phyloP scores from a whole-genome alignment of 2,888 invertebrate genomes.

The Dynastes grantii region DNA sequence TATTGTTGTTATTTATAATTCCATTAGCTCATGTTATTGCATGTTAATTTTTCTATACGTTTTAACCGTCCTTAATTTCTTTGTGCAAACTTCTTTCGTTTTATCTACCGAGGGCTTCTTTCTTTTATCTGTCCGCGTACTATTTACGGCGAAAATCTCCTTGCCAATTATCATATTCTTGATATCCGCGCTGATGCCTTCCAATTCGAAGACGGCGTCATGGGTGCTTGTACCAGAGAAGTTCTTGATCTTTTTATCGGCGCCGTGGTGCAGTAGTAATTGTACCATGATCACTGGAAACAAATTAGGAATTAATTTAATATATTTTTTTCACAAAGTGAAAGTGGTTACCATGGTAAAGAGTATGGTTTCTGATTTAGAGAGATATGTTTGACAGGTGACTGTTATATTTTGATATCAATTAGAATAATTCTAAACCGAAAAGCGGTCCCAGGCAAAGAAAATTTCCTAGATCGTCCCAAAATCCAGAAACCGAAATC shows the following conservation, averaged over 20 bases:
- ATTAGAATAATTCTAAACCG: too few relatives aligned
- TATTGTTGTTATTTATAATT: too few relatives aligned
- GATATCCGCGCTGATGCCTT: constrained; percentile 66
- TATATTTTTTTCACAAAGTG: neutral
- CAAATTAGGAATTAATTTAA: neutral
- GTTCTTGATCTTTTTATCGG: constrained; percentile 67
- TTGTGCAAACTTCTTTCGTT: constrained; percentile 28
- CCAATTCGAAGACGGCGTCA: constrained; percentile 65
- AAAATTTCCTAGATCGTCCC: too few relatives aligned
- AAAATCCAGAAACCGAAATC: too few relatives aligned
- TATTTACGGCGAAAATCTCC: constrained; percentile 32
- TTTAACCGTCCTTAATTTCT: constrained; percentile 44
- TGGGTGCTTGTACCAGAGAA: constrained; percentile 66
- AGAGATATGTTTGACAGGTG: too few relatives aligned
- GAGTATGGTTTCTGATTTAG: too few relatives aligned
- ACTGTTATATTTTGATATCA: too few relatives aligned
- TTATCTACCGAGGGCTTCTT: constrained; percentile 16
- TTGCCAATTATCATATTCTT: constrained; percentile 61
- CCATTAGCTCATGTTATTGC: neutral
- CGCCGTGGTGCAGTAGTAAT: constrained; percentile 65
- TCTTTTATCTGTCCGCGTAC: constrained; percentile 34
- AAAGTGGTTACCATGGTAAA: too few relatives aligned
- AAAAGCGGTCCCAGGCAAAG: too few relatives aligned
- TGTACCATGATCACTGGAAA: constrained; percentile 67
- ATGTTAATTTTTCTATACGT: constrained; percentile 42